These are phyloP conservation scores for Amia ocellicauda DNA, from an alignment of 2,113 vertebrate genomes.

Conservation along the genomic window DNA sequence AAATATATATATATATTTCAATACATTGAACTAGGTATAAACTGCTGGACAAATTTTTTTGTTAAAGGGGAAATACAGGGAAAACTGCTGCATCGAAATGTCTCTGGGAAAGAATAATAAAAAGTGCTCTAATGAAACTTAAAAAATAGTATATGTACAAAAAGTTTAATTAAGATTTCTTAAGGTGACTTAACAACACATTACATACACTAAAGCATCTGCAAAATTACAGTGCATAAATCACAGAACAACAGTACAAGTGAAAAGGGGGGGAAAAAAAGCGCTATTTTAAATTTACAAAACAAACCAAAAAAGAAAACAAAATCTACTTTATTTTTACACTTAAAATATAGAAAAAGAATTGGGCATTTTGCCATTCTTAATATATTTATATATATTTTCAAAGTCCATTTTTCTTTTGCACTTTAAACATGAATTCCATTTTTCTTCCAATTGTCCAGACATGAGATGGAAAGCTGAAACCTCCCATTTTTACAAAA, in stretches of 20 bases:
- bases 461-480: background rate
- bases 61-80: no score
- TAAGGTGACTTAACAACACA: background rate
- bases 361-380: conserved; percentile 7
- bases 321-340: conserved; percentile 19
- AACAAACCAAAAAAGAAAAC: conserved; percentile 13
- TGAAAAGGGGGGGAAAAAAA: background rate
- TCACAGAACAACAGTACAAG: conserved; percentile 3
- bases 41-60: no score
- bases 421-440: background rate
- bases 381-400: conserved; percentile 13
- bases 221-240: conserved; percentile 10
- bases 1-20: no score
- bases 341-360: conserved; percentile 18
- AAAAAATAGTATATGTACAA: conserved; percentile 13
- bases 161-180: conserved; percentile 1
- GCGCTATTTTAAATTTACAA: conserved; percentile 19
- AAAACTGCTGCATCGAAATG: no score
- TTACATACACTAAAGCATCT: conserved; percentile 4
- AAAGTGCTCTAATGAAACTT: no score
- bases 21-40: no score
- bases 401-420: background rate
- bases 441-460: background rate
- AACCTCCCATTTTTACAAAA: no score
- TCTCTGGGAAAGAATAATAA: no score